Evolutionary conservation across 2,797 vertebrate species (phyloP), one percentile per base, ranked within the genome.

Genomic region (Sebastes kiyomatsui): DNA sequence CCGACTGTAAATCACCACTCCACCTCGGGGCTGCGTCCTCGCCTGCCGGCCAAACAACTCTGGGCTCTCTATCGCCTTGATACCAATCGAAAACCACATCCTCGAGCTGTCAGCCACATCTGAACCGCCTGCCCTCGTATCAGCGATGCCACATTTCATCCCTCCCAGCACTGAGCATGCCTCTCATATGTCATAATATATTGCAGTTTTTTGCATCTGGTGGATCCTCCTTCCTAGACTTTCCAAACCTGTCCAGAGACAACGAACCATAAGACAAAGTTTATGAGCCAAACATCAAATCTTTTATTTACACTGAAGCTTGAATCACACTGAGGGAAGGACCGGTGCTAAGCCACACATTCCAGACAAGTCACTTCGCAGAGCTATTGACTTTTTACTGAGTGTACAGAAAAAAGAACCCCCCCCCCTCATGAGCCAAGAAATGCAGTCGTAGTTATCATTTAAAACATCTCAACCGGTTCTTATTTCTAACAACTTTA

Each of bases 241-340:
- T 67, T 56, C 77, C 11, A 38, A 56, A 77, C 80, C 32, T 27
- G 68, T 82, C 56, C 23, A 35, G 59, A 75, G 67, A 85, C 52
- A 33, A 75, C 42, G 68, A 79, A 69, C 71, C 71, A 66, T 58
- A 78, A 66, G 60, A 68, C 28, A 64, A 67, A 49, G 72, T 84
- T 81, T 81, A 79, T 77, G 85, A 90, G 89, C 76, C 88, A 85
- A 87, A 91, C 82, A 73, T 75, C 80, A 89, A 85, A 82, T 82
- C 79, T 87, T 93, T 94, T 94, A 93, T 95, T 94, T 94, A 93
- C 90, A 95, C 72, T 30, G 77, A 82, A 83, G 86, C 81, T 88
- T 67, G 72, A 88, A 82, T 90, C 87, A 77, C 84, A 87, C 71
- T 54, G 78, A 77, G 46, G 73, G 71, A 77, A 27, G 33, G 46